Percentiles rank a stretch among this genome's conserved stretches.
Conservation (phyloP, 2,113 vertebrate species). For the Hipposideros armiger region DNA sequence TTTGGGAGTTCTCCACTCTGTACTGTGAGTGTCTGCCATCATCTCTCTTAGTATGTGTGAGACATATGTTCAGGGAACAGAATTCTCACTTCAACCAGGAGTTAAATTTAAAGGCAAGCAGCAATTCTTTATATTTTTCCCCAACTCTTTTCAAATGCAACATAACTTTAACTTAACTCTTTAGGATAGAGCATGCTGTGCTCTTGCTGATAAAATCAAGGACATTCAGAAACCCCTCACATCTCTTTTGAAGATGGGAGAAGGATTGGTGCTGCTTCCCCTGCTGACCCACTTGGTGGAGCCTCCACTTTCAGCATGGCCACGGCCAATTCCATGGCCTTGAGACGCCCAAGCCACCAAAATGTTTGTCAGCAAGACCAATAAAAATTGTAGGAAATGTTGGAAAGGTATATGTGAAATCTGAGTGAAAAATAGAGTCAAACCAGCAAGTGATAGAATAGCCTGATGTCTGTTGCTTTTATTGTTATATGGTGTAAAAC, state of each 20-base stretch:
- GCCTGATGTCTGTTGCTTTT: not conserved
- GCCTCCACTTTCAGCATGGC: not conserved
- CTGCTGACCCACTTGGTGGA: not conserved
- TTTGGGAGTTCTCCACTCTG: not conserved
- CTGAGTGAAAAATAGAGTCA: not conserved
- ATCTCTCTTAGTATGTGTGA: not conserved
- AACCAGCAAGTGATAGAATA: not conserved
- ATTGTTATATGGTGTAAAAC: not conserved
- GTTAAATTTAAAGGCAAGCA: not conserved
- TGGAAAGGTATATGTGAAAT: not conserved
- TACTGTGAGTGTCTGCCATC: not conserved
- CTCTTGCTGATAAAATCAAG: not conserved
- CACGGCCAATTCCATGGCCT: not conserved
- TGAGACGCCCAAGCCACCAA: not conserved
- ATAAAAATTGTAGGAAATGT: not conserved
- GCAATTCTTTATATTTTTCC: not conserved
- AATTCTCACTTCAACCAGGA: not conserved
- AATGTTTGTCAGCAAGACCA: not conserved
- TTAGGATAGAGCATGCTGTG: not conserved
- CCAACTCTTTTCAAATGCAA: not conserved
- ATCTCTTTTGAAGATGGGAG: not conserved
- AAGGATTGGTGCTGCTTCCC: no score
- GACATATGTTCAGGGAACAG: not conserved
- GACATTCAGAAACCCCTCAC: not conserved
- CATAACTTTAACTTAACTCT: not conserved